Evolutionary conservation across 2,888 invertebrate species (phyloP).

Genomic region (Strigamia crassipes): DNA sequence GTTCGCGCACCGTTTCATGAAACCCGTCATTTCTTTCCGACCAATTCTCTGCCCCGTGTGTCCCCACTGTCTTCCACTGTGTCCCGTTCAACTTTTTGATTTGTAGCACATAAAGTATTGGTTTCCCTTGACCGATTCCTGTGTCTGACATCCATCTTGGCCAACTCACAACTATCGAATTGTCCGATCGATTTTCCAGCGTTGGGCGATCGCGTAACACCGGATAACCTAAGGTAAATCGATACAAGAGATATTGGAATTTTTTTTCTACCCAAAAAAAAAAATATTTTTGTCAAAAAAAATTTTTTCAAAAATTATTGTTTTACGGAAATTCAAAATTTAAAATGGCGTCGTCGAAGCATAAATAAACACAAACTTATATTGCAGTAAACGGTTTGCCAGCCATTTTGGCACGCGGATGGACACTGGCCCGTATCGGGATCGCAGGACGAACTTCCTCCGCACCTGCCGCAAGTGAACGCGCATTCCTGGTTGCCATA

Average conservation of each 20-base stretch:
- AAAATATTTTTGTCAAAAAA: background rate
- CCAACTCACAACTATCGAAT: background rate
- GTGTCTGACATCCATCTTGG: background rate
- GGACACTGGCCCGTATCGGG: constrained; percentile 38
- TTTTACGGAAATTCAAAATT: no score
- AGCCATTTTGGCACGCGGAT: background rate
- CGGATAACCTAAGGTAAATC: constrained; percentile 5
- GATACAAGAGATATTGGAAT: background rate
- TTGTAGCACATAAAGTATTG: background rate
- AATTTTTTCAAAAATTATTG: no score
- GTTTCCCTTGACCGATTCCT: background rate
- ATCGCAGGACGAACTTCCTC: constrained; percentile 1
- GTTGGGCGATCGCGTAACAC: constrained; percentile 1
- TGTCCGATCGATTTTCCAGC: background rate
- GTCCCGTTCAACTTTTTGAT: background rate
- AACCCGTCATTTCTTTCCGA: constrained; percentile 21
- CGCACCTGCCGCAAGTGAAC: constrained; percentile 9
- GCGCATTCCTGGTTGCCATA: background rate
- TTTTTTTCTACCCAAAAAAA: background rate
- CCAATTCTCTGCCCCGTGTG: background rate
- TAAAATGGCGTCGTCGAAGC: no score
- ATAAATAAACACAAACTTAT: background rate
- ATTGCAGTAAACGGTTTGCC: background rate
- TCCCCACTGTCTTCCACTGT: background rate
- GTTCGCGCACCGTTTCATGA: background rate